phyloP scores from a whole-genome alignment of 2,113 vertebrate species.

The Gorsachius goisagi region DNA sequence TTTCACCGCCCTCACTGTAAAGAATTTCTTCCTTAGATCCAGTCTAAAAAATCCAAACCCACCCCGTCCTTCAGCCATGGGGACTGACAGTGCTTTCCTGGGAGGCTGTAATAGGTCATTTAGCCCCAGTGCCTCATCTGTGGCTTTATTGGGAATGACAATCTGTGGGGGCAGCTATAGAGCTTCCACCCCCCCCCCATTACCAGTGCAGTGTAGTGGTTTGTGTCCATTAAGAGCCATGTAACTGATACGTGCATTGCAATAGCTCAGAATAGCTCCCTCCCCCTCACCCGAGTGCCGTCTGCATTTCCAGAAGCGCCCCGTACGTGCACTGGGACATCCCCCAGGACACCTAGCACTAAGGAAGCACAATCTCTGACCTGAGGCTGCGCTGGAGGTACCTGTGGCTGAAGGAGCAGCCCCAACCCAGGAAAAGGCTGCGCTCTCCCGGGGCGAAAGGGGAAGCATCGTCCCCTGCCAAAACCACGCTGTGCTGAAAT shows the following conservation, averaged over 20 bases:
- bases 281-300: neutral
- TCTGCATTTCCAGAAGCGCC: neutral
- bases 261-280: neutral
- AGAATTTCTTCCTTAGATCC: too few species aligned
- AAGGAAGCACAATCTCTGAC: neutral
- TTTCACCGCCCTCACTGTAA: too few species aligned
- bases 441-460: fast-evolving
- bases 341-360: neutral
- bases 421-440: neutral
- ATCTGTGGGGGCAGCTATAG: neutral
- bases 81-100: neutral
- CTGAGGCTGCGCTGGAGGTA: neutral
- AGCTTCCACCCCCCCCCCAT: neutral
- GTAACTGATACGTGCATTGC: fast-evolving
- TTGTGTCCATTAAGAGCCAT: neutral
- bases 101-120: neutral
- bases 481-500: neutral
- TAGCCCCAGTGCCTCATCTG: neutral
- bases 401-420: neutral
- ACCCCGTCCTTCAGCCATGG: neutral
- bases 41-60: neutral
- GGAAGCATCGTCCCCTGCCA: neutral
- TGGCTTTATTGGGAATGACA: neutral
- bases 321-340: neutral
- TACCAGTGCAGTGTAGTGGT: fast-evolving